These are phyloP conservation scores for Agrotis clavis DNA, from an alignment of 2,888 invertebrate genomes.

Conservation along the genomic window DNA sequence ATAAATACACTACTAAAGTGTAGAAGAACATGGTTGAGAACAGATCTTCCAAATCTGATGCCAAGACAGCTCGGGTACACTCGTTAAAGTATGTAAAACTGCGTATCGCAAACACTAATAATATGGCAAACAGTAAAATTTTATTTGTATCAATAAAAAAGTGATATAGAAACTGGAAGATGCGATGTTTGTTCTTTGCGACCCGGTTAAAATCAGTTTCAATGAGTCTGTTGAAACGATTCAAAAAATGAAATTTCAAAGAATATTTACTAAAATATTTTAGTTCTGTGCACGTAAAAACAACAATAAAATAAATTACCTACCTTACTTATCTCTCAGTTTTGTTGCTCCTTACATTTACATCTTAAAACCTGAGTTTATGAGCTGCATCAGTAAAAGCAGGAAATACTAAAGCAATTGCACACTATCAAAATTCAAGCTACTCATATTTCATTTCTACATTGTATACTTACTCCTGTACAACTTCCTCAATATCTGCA, in stretches of 20 bases:
- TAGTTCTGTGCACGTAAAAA: not conserved
- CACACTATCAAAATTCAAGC: slow-evolving; percentile 22
- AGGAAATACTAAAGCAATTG: slow-evolving; percentile 6
- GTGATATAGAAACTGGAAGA: slow-evolving; percentile 65
- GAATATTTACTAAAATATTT: not conserved
- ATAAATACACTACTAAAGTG: slow-evolving; percentile 4
- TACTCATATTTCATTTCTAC: slow-evolving; percentile 6
- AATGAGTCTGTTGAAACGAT: slow-evolving; percentile 16
- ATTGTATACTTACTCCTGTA: slow-evolving; percentile 22
- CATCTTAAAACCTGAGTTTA: slow-evolving; percentile 13
- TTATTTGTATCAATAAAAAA: slow-evolving; percentile 78
- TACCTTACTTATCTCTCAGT: not conserved
- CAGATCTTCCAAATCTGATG: slow-evolving; percentile 35
- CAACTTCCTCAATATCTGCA: slow-evolving; percentile 43
- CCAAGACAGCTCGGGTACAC: slow-evolving; percentile 39
- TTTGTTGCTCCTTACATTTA: slow-evolving; percentile 5
- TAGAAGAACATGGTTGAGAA: slow-evolving; percentile 18
- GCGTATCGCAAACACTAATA: slow-evolving; percentile 57
- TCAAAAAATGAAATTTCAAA: not conserved
- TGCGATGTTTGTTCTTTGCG: slow-evolving; percentile 45
- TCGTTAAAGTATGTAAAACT: slow-evolving; percentile 59
- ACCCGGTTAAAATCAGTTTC: slow-evolving; percentile 39
- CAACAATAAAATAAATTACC: slow-evolving; percentile 4
- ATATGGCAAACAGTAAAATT: slow-evolving; percentile 79
- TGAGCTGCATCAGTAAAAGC: slow-evolving; percentile 21